Conservation (phyloP, 2,888 invertebrate species). For the Myathropa florea region DNA sequence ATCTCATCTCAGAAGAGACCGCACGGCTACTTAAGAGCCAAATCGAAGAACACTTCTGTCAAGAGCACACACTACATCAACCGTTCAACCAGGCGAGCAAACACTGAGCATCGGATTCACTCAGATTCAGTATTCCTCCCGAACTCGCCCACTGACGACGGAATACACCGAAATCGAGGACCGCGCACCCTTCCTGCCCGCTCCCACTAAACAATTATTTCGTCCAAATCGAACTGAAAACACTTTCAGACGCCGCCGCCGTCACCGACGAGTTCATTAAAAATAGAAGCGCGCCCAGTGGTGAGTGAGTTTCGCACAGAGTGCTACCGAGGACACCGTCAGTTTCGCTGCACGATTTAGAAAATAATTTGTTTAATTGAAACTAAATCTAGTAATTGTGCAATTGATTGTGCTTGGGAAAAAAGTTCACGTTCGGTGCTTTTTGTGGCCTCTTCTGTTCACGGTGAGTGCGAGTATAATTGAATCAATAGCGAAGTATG, state of each 20-base stretch:
- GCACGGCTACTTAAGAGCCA: conserved; percentile 2
- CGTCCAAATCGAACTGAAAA: conserved; percentile 3
- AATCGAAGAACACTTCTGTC: conserved; percentile 32
- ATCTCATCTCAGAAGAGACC: conserved; percentile 6
- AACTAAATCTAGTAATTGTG: conserved; percentile 47
- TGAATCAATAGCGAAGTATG: neutral
- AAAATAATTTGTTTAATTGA: conserved; percentile 31
- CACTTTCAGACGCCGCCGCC: neutral
- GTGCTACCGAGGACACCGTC: conserved; percentile 32
- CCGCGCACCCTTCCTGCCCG: conserved; percentile 3
- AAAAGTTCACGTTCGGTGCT: neutral
- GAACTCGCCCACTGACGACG: neutral
- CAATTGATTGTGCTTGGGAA: conserved; percentile 29
- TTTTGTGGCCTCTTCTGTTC: conserved; percentile 12
- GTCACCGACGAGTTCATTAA: conserved; percentile 10
- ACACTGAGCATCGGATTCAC: neutral
- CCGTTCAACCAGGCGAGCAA: neutral
- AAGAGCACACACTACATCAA: conserved; percentile 25
- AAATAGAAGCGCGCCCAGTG: conserved; percentile 39
- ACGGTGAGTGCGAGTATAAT: conserved; percentile 46
- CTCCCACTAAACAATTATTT: neutral
- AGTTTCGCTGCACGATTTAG: conserved; percentile 4
- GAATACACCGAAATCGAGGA: neutral
- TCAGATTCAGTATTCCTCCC: neutral
- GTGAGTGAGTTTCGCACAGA: conserved; percentile 1